These are phyloP conservation scores for Chlamydotis undulata DNA, from an alignment of 2,113 vertebrate genomes.

Conservation along the genomic window DNA sequence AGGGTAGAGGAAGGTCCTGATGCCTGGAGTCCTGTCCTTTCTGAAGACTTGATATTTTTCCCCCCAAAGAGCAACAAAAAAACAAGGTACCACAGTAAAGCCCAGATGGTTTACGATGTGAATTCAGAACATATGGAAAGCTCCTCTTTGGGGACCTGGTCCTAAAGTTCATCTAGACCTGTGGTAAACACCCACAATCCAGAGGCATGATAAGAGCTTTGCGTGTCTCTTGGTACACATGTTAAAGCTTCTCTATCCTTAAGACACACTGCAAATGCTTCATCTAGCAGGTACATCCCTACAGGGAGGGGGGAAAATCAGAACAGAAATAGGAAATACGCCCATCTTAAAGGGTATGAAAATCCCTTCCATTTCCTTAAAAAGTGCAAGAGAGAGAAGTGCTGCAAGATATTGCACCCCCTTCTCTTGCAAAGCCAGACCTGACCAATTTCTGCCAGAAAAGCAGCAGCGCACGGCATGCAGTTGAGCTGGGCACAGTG, in stretches of 20 bases:
- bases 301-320: not conserved
- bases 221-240: not conserved
- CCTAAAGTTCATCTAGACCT: not conserved
- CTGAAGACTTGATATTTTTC: not conserved
- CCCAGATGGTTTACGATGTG: not conserved
- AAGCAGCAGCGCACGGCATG: fast-evolving
- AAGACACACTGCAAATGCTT: not conserved
- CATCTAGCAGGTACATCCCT: not conserved
- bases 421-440: not conserved
- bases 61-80: not conserved
- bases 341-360: not conserved
- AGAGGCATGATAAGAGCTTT: not conserved
- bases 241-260: not conserved
- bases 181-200: not conserved
- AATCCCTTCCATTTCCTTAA: not conserved
- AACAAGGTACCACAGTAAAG: not conserved
- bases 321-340: not conserved
- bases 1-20: not conserved
- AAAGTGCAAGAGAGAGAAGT: not conserved
- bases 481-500: fast-evolving
- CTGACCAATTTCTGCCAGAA: not conserved
- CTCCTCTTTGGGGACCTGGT: not conserved
- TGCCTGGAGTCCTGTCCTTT: not conserved
- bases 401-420: not conserved
- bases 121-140: not conserved